Percentiles rank a stretch among this genome's conserved stretches.
phyloP scores from a whole-genome alignment of 2,797 vertebrate species.

The Selene dorsalis region DNA sequence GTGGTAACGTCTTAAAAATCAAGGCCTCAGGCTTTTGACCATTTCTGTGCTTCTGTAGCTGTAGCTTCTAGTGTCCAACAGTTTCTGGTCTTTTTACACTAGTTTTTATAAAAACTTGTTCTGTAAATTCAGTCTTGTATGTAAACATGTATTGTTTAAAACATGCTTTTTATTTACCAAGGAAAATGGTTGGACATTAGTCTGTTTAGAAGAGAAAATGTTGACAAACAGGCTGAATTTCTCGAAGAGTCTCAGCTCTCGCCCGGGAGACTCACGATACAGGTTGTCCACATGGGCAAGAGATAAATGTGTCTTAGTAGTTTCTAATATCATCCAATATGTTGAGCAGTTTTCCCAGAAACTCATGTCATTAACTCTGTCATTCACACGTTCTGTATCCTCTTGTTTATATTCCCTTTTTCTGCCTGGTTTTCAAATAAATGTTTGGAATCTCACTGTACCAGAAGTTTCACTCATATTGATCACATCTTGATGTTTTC shows the following conservation, averaged over 20 bases:
- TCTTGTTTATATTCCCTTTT: background rate
- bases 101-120: conserved; percentile 31
- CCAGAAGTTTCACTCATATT: background rate
- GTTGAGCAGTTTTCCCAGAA: background rate
- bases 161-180: background rate
- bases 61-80: background rate
- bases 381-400: background rate
- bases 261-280: background rate
- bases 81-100: conserved; percentile 32
- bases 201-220: background rate
- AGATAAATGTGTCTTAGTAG: background rate
- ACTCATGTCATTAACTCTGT: too few relatives aligned
- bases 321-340: background rate
- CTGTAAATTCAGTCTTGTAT: conserved; percentile 42
- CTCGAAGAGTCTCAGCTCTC: background rate
- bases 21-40: background rate
- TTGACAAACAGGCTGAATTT: background rate
- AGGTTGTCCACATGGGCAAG: background rate
- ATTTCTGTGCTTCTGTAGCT: conserved; percentile 13
- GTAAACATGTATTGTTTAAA: background rate
- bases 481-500: background rate
- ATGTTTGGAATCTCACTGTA: background rate
- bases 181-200: background rate
- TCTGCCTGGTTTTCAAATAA: background rate
- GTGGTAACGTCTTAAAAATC: background rate